phyloP scores from a whole-genome alignment of 2,113 vertebrate genomes.

The Lynx canadensis region DNA sequence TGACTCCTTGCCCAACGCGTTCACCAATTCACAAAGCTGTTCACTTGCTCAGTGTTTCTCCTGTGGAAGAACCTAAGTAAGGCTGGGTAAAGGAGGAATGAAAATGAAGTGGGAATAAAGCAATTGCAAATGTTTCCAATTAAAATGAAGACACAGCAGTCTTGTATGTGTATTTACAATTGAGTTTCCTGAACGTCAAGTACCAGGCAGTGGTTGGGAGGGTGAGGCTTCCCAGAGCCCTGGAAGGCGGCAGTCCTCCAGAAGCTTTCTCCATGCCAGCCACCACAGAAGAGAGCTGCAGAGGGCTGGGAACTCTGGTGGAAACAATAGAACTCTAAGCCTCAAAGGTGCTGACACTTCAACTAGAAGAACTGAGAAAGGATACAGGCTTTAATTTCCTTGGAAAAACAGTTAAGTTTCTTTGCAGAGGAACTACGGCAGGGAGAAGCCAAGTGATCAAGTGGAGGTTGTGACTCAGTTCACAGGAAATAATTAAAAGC shows the following conservation, averaged over 20 bases:
- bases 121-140: constrained; percentile 72
- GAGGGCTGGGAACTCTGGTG: constrained; percentile 26
- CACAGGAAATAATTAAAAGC: constrained; percentile 50
- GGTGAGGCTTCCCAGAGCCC: constrained; percentile 53
- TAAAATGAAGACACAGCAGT: constrained; percentile 58
- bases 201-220: constrained; percentile 46
- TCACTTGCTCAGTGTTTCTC: background rate
- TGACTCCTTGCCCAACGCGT: background rate
- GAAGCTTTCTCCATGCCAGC: constrained; percentile 61
- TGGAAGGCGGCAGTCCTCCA: constrained; percentile 30
- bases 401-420: constrained; percentile 32
- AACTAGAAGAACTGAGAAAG: constrained; percentile 46
- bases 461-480: background rate
- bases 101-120: constrained; percentile 48
- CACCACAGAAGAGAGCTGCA: constrained; percentile 35
- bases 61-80: constrained; percentile 21
- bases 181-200: constrained; percentile 74
- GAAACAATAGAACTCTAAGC: constrained; percentile 45
- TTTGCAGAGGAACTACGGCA: constrained; percentile 25
- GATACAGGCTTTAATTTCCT: constrained; percentile 38
- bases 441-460: constrained; percentile 48
- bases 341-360: constrained; percentile 66
- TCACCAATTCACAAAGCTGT: background rate
- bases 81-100: constrained; percentile 25
- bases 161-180: constrained; percentile 69